phyloP scores from a whole-genome alignment of 2,113 vertebrate species.

The Stegostoma tigrinum region DNA sequence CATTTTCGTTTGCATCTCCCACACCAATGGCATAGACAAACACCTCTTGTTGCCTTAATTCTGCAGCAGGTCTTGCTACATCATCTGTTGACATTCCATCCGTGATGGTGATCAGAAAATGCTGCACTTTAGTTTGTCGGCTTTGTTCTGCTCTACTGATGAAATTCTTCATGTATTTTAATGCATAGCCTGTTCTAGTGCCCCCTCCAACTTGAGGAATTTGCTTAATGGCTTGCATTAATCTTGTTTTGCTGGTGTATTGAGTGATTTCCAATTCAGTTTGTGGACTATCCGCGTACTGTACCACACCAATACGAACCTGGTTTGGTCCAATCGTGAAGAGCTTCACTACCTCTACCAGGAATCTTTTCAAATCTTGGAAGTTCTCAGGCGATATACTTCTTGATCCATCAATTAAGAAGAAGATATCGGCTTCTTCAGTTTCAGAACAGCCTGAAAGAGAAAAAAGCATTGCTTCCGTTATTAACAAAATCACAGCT shows the following conservation, averaged over 20 bases:
- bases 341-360: constrained; percentile 54
- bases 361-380: constrained; percentile 68
- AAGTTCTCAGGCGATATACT: constrained; percentile 61
- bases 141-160: constrained; percentile 50
- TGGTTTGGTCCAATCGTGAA: constrained; percentile 59
- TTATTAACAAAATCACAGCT: neutral
- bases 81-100: constrained; percentile 62
- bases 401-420: constrained; percentile 71
- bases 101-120: constrained; percentile 69
- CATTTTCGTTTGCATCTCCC: constrained; percentile 45
- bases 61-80: constrained; percentile 54
- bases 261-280: constrained; percentile 55
- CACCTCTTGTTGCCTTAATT: constrained; percentile 51
- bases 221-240: constrained; percentile 54
- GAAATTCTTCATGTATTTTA: constrained; percentile 53
- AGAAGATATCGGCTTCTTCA: constrained; percentile 76
- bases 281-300: constrained; percentile 49
- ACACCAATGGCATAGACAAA: constrained; percentile 67
- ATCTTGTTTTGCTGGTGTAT: constrained; percentile 40
- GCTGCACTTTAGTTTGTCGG: constrained; percentile 48
- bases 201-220: constrained; percentile 57
- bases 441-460: constrained; percentile 60
- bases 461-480: neutral
- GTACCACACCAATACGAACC: constrained; percentile 64
- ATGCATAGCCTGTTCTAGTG: constrained; percentile 58